Evolutionary conservation across 2,888 invertebrate species (phyloP).

Genomic region (Serrognathus titanus): DNA sequence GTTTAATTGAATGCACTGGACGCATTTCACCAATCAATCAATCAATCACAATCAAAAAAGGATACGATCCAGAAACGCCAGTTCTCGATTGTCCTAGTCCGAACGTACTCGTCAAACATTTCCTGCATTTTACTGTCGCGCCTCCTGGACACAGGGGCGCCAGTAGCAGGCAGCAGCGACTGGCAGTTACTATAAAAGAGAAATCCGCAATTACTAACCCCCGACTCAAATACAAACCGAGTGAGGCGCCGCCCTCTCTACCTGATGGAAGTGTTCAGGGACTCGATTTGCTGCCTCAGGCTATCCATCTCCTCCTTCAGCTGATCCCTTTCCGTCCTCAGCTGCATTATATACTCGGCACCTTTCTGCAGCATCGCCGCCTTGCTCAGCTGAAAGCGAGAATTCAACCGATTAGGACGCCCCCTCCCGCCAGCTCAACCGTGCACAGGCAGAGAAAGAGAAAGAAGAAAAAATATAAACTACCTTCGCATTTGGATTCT

Average conservation of each 20-base stretch:
- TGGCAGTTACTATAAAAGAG: conserved; percentile 78
- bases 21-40: too few relatives aligned
- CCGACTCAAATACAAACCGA: not conserved
- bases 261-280: conserved; percentile 87
- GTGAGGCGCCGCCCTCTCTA: conserved; percentile 43
- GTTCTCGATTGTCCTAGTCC: conserved; percentile 79
- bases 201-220: not conserved
- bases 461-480: conserved; percentile 16
- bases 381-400: conserved; percentile 70
- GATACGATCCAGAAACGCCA: conserved; percentile 99
- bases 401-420: conserved; percentile 6
- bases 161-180: conserved; percentile 90
- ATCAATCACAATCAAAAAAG: conserved; percentile 49
- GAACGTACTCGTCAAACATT: conserved; percentile 90
- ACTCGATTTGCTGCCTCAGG: conserved; percentile 84
- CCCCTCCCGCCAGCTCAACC: not conserved
- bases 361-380: conserved; percentile 96
- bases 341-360: conserved; percentile 89
- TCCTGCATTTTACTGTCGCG: conserved; percentile 87
- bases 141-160: conserved; percentile 88
- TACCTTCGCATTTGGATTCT: conserved; percentile 87
- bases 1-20: too few relatives aligned
- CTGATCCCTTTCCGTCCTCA: conserved; percentile 79
- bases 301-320: conserved; percentile 88
- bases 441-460: not conserved